Percentiles rank a stretch among this genome's conserved stretches.
phyloP scores from a whole-genome alignment of 2,797 vertebrate genomes.

The Gouania willdenowi region DNA sequence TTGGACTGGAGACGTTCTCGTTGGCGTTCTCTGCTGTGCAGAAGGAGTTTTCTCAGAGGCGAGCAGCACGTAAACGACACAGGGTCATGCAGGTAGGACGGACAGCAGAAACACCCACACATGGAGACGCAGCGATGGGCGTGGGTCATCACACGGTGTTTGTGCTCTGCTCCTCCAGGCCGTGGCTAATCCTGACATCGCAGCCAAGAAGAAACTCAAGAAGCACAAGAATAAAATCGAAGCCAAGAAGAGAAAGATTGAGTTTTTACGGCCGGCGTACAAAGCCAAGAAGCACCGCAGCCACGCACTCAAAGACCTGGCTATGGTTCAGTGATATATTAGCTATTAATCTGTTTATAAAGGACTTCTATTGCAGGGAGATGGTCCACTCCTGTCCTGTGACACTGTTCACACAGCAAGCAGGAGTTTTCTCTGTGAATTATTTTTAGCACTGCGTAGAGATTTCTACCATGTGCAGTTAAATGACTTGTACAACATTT shows the following conservation, averaged over 20 bases:
- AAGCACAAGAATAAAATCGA: constrained; percentile 92
- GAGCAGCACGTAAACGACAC: constrained; percentile 83
- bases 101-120: rapidly evolving
- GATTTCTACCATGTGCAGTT: constrained; percentile 27
- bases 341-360: too few relatives aligned
- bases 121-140: too few relatives aligned
- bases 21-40: constrained; percentile 89
- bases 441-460: neutral
- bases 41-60: constrained; percentile 83
- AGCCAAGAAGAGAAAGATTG: constrained; percentile 92
- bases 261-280: constrained; percentile 82
- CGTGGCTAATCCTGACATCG: constrained; percentile 90
- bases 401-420: constrained; percentile 1
- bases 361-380: too few relatives aligned
- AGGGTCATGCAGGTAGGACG: constrained; percentile 85
- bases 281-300: constrained; percentile 87
- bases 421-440: neutral
- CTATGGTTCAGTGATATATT: constrained; percentile 82
- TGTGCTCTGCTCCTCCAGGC: too few relatives aligned
- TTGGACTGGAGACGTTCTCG: constrained; percentile 88
- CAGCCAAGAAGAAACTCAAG: constrained; percentile 95
- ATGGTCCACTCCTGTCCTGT: too few relatives aligned
- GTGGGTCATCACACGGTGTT: too few relatives aligned
- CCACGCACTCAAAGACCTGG: constrained; percentile 83
- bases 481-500: constrained; percentile 41